phyloP scores from a whole-genome alignment of 2,888 invertebrate genomes.

The Eupithecia tripunctaria region DNA sequence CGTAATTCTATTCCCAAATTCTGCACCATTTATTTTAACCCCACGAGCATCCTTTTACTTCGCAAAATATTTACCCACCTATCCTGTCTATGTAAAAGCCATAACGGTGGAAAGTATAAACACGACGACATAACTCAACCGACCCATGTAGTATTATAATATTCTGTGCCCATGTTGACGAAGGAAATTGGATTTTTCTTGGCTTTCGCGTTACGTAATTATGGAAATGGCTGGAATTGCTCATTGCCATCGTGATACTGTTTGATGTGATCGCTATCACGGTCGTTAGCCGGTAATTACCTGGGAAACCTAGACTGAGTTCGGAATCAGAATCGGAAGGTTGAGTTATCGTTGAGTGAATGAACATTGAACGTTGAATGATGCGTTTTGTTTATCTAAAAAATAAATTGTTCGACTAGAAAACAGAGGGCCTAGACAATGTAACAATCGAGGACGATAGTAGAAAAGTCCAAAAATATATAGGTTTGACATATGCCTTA shows the following conservation, averaged over 20 bases:
- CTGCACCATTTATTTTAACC: not conserved
- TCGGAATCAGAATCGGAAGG: not conserved
- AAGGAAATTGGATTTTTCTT: slow-evolving; percentile 56
- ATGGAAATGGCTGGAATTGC: slow-evolving; percentile 61
- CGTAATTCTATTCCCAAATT: not conserved
- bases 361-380: not conserved
- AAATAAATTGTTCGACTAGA: not conserved
- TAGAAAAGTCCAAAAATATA: too few relatives aligned
- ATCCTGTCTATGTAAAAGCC: slow-evolving; percentile 22
- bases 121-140: slow-evolving; percentile 25
- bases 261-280: slow-evolving; percentile 50
- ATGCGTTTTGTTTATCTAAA: not conserved
- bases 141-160: slow-evolving; percentile 11
- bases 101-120: slow-evolving; percentile 24
- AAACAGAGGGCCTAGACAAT: not conserved
- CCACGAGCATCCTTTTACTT: slow-evolving; percentile 14
- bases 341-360: not conserved
- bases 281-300: slow-evolving; percentile 45
- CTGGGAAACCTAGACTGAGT: slow-evolving; percentile 28
- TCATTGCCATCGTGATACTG: slow-evolving; percentile 56
- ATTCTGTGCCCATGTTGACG: slow-evolving; percentile 40
- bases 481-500: too few relatives aligned
- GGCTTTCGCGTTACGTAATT: slow-evolving; percentile 54
- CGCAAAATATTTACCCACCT: slow-evolving; percentile 20
- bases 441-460: too few relatives aligned